Evolutionary conservation across 2,797 vertebrate genomes (phyloP).

Genomic region (Sardinella longiceps): DNA sequence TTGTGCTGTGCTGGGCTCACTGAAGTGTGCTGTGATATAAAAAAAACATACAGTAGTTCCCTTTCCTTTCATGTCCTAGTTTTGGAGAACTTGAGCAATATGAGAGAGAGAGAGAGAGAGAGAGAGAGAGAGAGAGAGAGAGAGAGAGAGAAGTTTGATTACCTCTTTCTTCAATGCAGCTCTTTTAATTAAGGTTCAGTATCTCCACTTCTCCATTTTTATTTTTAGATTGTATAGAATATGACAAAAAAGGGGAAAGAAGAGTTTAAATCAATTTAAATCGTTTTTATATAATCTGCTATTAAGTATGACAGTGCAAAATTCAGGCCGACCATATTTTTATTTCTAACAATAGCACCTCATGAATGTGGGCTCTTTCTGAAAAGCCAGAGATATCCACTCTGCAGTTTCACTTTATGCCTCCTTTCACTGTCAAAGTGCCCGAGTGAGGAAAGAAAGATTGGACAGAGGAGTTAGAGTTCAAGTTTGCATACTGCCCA

Average conservation of each 20-base stretch:
- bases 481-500: not conserved
- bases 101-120: not conserved
- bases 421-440: not conserved
- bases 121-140: constrained; percentile 19
- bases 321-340: not conserved
- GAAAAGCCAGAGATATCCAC: not conserved
- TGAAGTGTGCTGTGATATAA: constrained; percentile 11
- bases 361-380: not conserved
- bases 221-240: constrained; percentile 14
- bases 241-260: not conserved
- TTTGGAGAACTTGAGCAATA: not conserved
- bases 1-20: not conserved
- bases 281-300: not conserved
- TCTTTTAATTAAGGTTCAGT: constrained; percentile 34
- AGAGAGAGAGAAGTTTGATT: constrained; percentile 20
- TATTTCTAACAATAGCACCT: constrained; percentile 1
- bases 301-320: not conserved
- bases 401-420: not conserved
- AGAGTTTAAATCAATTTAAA: not conserved
- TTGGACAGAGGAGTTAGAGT: not conserved
- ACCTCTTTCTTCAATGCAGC: constrained; percentile 25
- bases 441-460: not conserved
- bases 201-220: not conserved
- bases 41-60: constrained; percentile 28
- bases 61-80: constrained; percentile 22